Percentiles rank a stretch among this genome's conserved stretches.
phyloP scores from a whole-genome alignment of 2,888 invertebrate species.

The Drosophila picticornis region DNA sequence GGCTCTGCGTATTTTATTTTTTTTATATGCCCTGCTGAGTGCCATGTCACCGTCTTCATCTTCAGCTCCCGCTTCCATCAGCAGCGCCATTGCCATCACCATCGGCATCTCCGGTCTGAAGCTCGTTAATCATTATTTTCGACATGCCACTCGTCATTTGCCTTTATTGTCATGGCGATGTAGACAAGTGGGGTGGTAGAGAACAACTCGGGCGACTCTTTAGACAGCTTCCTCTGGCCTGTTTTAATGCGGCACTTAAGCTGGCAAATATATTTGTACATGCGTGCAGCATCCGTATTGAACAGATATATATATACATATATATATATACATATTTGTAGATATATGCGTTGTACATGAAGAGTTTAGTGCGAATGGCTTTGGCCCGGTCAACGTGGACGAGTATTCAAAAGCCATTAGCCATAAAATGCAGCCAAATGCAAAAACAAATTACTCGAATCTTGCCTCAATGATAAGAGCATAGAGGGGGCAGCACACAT shows the following conservation, averaged over 20 bases:
- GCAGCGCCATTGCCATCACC: slow-evolving; percentile 29
- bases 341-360: background rate
- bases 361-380: slow-evolving; percentile 23
- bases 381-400: slow-evolving; percentile 34
- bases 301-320: background rate
- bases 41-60: slow-evolving; percentile 44
- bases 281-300: slow-evolving; percentile 16
- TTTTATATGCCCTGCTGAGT: slow-evolving; percentile 51
- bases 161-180: slow-evolving; percentile 81
- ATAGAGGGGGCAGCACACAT: slow-evolving; percentile 16
- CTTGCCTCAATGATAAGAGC: slow-evolving; percentile 8
- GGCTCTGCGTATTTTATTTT: slow-evolving; percentile 43
- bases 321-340: background rate
- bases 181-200: slow-evolving; percentile 31
- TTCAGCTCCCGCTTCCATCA: slow-evolving; percentile 7
- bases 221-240: slow-evolving; percentile 42
- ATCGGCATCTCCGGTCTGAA: slow-evolving; percentile 36
- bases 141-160: slow-evolving; percentile 80
- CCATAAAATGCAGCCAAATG: slow-evolving; percentile 76
- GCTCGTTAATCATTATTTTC: slow-evolving; percentile 81
- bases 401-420: slow-evolving; percentile 77
- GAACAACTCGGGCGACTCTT: slow-evolving; percentile 9
- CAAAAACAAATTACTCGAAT: slow-evolving; percentile 68
- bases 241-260: slow-evolving; percentile 80
- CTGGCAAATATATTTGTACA: slow-evolving; percentile 55